phyloP scores from a whole-genome alignment of 2,888 invertebrate genomes.

The Drosophila kuntzei region DNA sequence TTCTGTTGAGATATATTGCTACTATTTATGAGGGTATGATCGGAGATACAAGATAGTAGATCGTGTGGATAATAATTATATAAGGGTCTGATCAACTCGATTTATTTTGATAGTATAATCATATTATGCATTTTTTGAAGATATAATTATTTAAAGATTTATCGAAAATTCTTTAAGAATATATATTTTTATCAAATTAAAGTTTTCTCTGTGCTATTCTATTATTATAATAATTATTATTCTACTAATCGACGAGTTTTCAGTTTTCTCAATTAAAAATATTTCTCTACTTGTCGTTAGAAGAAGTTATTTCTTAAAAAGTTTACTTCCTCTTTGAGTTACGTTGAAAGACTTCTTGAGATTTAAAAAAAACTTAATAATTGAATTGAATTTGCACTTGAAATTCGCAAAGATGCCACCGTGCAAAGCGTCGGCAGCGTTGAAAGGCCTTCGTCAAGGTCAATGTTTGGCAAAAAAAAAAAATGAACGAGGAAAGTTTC shows the following conservation, averaged over 20 bases:
- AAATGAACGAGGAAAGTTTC: constrained; percentile 17
- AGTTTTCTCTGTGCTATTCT: too few relatives aligned
- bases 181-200: too few relatives aligned
- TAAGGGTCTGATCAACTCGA: too few relatives aligned
- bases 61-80: too few relatives aligned
- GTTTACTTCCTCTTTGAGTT: not conserved
- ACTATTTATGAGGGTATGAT: too few relatives aligned
- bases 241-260: too few relatives aligned
- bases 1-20: too few relatives aligned
- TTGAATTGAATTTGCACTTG: not conserved
- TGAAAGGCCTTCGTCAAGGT: constrained; percentile 64
- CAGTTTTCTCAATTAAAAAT: not conserved
- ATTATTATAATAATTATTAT: too few relatives aligned
- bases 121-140: not conserved
- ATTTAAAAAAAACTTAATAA: not conserved
- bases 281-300: not conserved
- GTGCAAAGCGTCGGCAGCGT: constrained; percentile 31
- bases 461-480: constrained; percentile 44
- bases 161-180: too few relatives aligned
- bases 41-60: too few relatives aligned
- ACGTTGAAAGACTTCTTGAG: not conserved
- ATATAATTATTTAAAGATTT: too few relatives aligned
- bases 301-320: not conserved
- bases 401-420: constrained; percentile 19
- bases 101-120: too few relatives aligned